Conservation (phyloP, 2,888 invertebrate species). For the Conus canariensis region DNA sequence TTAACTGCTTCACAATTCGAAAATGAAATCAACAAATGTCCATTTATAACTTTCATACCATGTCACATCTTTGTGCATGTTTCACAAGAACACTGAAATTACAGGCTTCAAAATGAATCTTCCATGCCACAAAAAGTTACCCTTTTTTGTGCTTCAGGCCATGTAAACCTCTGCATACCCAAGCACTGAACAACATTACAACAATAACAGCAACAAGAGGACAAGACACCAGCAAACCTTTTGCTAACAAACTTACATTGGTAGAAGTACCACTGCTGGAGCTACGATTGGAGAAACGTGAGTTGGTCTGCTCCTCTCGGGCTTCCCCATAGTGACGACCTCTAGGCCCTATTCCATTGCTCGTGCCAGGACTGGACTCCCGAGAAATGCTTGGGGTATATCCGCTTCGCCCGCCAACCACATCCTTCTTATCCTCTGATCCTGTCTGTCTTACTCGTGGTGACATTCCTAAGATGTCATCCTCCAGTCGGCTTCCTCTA, state of each 20-base stretch:
- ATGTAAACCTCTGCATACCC: no score
- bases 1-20: no score
- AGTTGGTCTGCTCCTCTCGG: conserved; percentile 33
- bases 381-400: conserved; percentile 51
- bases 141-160: no score
- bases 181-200: not conserved
- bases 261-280: conserved; percentile 61
- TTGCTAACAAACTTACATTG: conserved; percentile 51
- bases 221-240: not conserved
- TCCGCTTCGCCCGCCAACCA: not conserved
- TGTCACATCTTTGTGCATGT: no score
- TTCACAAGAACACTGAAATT: no score
- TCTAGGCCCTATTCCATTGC: conserved; percentile 13
- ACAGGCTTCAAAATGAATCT: no score
- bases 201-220: not conserved
- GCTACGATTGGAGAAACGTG: conserved; percentile 59
- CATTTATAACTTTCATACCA: no score
- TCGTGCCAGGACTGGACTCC: conserved; percentile 48
- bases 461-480: conserved; percentile 23
- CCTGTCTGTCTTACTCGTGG: not conserved
- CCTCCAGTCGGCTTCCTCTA: conserved; percentile 47
- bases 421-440: conserved; percentile 31
- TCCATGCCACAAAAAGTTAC: no score
- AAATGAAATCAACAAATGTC: no score
- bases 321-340: not conserved